Conservation (phyloP, 2,797 vertebrate genomes). For the Tragelaphus eurycerus region DNA sequence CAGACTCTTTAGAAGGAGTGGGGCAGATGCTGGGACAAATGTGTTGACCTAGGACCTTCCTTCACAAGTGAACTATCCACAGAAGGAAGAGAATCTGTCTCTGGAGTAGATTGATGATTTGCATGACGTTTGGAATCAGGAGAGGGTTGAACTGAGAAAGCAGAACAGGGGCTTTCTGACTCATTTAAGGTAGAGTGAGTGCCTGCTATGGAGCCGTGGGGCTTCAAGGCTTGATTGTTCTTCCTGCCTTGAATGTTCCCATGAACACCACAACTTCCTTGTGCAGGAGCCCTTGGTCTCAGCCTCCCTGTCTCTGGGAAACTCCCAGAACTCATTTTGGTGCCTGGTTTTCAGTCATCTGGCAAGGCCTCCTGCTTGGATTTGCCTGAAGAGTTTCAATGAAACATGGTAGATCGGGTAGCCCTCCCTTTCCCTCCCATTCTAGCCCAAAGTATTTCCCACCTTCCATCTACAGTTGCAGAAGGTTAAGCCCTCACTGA, state of each 20-base stretch:
- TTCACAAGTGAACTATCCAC: background rate
- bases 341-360: conserved; percentile 21
- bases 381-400: conserved; percentile 43
- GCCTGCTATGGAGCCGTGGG: background rate
- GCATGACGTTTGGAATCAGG: conserved; percentile 16
- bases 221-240: background rate
- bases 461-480: background rate
- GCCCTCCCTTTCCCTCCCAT: background rate
- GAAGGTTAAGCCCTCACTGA: conserved; percentile 25
- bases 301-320: background rate
- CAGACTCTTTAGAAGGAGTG: background rate
- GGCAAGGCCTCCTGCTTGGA: background rate
- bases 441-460: conserved; percentile 21
- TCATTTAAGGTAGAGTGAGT: background rate
- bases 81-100: conserved; percentile 11
- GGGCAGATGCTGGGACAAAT: background rate
- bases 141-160: conserved; percentile 15
- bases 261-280: background rate
- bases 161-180: background rate
- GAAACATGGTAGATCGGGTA: background rate
- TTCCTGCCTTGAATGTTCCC: background rate
- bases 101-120: conserved; percentile 9
- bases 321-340: conserved; percentile 8
- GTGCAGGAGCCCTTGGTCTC: background rate
- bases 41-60: background rate